Evolutionary conservation across 2,888 invertebrate species (phyloP).

Genomic region (Lathronympha strigana): DNA sequence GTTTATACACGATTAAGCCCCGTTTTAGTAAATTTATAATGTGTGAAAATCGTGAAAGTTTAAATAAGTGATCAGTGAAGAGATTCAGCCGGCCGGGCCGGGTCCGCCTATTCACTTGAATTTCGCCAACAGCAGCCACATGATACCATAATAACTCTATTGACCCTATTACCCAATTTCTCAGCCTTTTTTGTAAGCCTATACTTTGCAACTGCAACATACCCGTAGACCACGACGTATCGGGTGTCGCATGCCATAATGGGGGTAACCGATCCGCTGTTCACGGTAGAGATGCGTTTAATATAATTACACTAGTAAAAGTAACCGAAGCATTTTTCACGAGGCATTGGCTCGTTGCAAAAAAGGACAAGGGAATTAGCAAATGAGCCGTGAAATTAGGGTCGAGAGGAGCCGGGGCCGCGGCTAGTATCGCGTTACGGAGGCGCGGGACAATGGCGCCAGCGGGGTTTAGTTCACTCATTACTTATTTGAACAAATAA

Average conservation of each 20-base stretch:
- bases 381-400: slow-evolving; percentile 82
- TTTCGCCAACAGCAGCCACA: background rate
- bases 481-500: too few relatives aligned
- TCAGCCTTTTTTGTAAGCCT: slow-evolving; percentile 20
- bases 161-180: slow-evolving; percentile 16
- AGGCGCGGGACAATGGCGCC: slow-evolving; percentile 43
- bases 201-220: slow-evolving; percentile 36
- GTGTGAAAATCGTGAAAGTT: too few relatives aligned
- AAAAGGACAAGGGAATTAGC: slow-evolving; percentile 69
- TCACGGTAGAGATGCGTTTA: slow-evolving; percentile 64
- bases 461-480: background rate
- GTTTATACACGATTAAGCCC: too few relatives aligned
- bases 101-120: background rate
- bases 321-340: slow-evolving; percentile 49
- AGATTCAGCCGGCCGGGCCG: background rate
- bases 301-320: slow-evolving; percentile 51
- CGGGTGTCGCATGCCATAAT: slow-evolving; percentile 55
- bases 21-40: too few relatives aligned
- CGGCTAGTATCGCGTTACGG: slow-evolving; percentile 66
- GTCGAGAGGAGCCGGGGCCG: slow-evolving; percentile 61
- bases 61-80: background rate
- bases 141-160: slow-evolving; percentile 29
- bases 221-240: slow-evolving; percentile 43
- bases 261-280: slow-evolving; percentile 62
- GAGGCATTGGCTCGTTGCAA: slow-evolving; percentile 68